Evolutionary conservation across 2,113 vertebrate species (phyloP), one percentile per base, ranked within the genome.

Genomic region (mouse (Mus musculus)): DNA sequence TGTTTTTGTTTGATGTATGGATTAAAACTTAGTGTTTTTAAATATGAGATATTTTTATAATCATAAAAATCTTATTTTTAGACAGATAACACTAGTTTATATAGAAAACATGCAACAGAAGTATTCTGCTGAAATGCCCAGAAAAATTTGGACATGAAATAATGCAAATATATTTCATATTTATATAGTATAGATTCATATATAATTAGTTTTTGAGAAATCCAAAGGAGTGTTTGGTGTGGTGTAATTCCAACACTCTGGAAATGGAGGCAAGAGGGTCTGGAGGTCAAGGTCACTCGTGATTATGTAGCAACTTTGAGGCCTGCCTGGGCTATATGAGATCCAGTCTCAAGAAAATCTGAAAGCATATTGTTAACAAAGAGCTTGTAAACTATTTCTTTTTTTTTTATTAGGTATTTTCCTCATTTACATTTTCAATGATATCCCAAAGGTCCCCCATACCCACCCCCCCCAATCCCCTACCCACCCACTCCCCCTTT

Each of bases 1-100:
- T 63, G 42, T 28, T 77, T 85, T n/a, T 30, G 85, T 91, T 93
- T 82, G 69, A 59, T 42, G 72, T 85, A 49, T 85, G 80, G 91
- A 61, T 90, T 92, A 90, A 95, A 91, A 90, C 17, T 85, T 73
- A 82, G 22, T 85, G 88, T 42, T 93, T 97, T 96, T 65, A 95
- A 63, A 95, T 56, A 76, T 85, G 46, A 90, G 49, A 8, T 33
- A 17, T 71, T 71, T 71, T 69, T 69, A 30, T 69, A 33, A 69
- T 33, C 30, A 14, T 33, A 33, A 69, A 65, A 65, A 65, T 65
- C 63, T 65, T 65, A 36, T 77, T 91, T 86, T 97, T n/a, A 88
- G 63, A 80, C 52, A 92, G 84, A 94, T 78, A 77, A 78, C 10
- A 61, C 65, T 67, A 75, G 8, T 88, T 94, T 86, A 77, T 39